Percentiles rank a stretch among this genome's conserved stretches.
phyloP scores from a whole-genome alignment of 2,797 vertebrate species.

The Meda fulgida region DNA sequence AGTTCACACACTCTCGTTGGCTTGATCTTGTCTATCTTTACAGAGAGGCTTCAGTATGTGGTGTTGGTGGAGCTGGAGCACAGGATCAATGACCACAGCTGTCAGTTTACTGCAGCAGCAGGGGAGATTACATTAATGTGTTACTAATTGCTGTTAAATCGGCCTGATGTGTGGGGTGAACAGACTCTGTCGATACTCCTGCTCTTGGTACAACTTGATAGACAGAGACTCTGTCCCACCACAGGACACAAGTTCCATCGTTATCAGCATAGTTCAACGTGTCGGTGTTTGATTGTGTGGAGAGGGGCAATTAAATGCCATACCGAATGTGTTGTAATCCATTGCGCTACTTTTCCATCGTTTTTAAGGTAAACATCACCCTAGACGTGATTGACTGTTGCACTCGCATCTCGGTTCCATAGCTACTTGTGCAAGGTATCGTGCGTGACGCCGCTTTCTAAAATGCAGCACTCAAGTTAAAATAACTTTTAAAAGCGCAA shows the following conservation, averaged over 20 bases:
- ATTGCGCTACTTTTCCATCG: no score
- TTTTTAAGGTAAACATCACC: no score
- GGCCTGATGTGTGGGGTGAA: constrained; percentile 39
- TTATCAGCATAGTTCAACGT: no score
- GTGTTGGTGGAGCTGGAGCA: neutral
- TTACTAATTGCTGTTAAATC: constrained; percentile 52
- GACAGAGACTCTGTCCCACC: neutral
- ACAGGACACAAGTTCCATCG: neutral
- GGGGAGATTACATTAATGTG: constrained; percentile 38
- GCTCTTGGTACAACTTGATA: constrained; percentile 23
- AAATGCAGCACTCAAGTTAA: no score
- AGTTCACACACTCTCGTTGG: neutral
- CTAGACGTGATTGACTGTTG: no score
- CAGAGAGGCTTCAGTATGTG: neutral
- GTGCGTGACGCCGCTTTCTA: no score
- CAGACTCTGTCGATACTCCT: constrained; percentile 27
- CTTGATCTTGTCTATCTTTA: neutral
- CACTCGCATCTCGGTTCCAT: no score
- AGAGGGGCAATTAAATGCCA: no score
- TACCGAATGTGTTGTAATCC: no score
- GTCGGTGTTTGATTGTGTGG: no score
- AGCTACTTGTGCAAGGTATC: no score
- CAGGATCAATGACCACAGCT: constrained; percentile 22
- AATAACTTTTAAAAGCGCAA: no score
- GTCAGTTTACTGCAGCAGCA: constrained; percentile 19